Percentiles rank a stretch among this genome's conserved stretches.
phyloP scores from a whole-genome alignment of 2,888 invertebrate genomes.

The Ectemnius lituratus region DNA sequence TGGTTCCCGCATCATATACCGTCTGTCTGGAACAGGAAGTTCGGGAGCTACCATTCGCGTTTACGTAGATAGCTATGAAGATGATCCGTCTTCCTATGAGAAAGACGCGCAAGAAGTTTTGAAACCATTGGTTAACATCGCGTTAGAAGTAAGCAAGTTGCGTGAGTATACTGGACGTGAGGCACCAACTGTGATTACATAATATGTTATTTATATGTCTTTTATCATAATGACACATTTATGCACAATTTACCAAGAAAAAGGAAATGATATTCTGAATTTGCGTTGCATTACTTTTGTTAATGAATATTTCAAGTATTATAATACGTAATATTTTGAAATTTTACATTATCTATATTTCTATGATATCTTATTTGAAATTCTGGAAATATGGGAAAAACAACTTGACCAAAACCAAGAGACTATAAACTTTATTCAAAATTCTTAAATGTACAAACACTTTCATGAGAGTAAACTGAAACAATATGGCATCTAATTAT shows the following conservation, averaged over 20 bases:
- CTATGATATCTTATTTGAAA: background rate
- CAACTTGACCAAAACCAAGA: background rate
- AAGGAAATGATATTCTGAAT: background rate
- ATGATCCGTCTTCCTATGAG: slow-evolving; percentile 77
- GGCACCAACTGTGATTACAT: slow-evolving; percentile 96
- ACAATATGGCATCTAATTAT: no score
- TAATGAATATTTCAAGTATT: background rate
- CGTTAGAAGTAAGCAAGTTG: slow-evolving; percentile 90
- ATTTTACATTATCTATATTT: background rate
- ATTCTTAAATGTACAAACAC: no score
- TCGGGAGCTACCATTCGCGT: slow-evolving; percentile 97
- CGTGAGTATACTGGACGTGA: slow-evolving; percentile 91
- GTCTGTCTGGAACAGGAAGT: slow-evolving; percentile 98
- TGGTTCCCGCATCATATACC: slow-evolving; percentile 94
- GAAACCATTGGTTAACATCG: slow-evolving; percentile 92
- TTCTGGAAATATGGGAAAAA: background rate
- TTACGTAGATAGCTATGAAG: slow-evolving; percentile 96
- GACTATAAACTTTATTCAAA: no score
- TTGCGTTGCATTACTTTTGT: background rate
- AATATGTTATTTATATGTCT: slow-evolving; percentile 7
- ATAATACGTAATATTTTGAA: background rate
- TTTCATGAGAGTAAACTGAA: no score
- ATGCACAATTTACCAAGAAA: slow-evolving; percentile 11
- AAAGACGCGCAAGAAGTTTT: slow-evolving; percentile 82
- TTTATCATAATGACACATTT: slow-evolving; percentile 18